Evolutionary conservation across 37 sponge, comb jelly and placozoan genomes (phyloP), one percentile per base, ranked within the genome.

Genomic region (Oscarella lobularis): DNA sequence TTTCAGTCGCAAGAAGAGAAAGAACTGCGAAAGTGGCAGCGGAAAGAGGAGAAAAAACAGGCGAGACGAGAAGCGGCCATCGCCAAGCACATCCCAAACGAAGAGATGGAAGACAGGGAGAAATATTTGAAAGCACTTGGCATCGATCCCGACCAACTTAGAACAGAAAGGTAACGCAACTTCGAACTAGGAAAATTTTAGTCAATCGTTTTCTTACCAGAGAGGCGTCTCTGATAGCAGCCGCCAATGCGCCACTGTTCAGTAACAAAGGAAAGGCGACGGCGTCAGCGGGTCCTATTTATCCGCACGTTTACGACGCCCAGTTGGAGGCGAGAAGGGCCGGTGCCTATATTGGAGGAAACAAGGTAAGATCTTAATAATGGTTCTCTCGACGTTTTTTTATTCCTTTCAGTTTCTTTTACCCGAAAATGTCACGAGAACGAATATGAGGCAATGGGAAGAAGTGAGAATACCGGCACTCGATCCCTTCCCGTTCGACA

Each of bases 271-370:
- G 9, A 20, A 48, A 20, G 60, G 20, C 20, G 60, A 9, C 9
- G 60, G 14, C 60, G 9, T 20, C 9, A 27, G 14, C 60, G 9
- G 60, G n/a, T 32, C n/a, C 6, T 9, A 74, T 83, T 5, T 94
- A 90, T 67, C 88, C 91, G 1, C 67, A 85, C 71, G 95, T 94
- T n/a, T 94, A 73, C 76, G 95, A 94, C 80, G 77, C 83, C 30
- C 39, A 88, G 73, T 82, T 85, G 14, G 82, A 75, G 41, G 88
- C 83, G 9, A 67, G 74, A 39, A 72, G 72, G 33, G 80, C 86
- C 0, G 71, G 90, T 73, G 88, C 95, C 36, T 82, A 75, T 37
- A 33, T 92, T 32, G 89, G 77, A 39, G 86, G 82, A 35, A 33
- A 69, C 3, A 89, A 85, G 80, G 89, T 89, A 29, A 9, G 67